Evolutionary conservation across 2,113 vertebrate genomes (phyloP).

Genomic region (Suricata suricatta): DNA sequence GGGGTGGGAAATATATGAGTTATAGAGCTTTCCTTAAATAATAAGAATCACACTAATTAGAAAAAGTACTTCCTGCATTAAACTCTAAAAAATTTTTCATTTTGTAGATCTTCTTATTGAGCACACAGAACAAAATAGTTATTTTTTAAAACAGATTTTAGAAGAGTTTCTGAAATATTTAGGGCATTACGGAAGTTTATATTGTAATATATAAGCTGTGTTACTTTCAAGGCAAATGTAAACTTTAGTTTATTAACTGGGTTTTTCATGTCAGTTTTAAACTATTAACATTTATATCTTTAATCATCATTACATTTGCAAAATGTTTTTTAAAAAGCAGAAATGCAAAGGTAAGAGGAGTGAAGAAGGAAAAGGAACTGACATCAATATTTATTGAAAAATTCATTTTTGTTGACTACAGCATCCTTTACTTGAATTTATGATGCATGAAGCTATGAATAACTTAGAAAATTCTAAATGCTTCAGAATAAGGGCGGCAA

Average conservation of each 20-base stretch:
- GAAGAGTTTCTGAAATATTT: not conserved
- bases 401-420: not conserved
- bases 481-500: not conserved
- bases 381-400: not conserved
- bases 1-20: not conserved
- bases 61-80: not conserved
- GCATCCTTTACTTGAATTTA: not conserved
- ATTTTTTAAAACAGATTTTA: slow-evolving; percentile 24
- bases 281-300: not conserved
- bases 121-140: not conserved
- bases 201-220: not conserved
- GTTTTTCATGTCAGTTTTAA: slow-evolving; percentile 48
- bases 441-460: not conserved
- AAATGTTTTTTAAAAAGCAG: slow-evolving; percentile 36
- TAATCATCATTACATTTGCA: not conserved
- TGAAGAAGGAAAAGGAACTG: not conserved
- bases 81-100: not conserved
- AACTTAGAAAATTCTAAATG: slow-evolving; percentile 27
- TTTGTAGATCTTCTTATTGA: not conserved
- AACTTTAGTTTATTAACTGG: not conserved
- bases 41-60: not conserved
- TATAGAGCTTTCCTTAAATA: not conserved
- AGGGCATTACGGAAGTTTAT: not conserved
- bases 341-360: not conserved
- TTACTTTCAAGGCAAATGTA: slow-evolving; percentile 6